Conservation (phyloP, 1,140 invertebrate species). For the Frieseomelitta varia region DNA sequence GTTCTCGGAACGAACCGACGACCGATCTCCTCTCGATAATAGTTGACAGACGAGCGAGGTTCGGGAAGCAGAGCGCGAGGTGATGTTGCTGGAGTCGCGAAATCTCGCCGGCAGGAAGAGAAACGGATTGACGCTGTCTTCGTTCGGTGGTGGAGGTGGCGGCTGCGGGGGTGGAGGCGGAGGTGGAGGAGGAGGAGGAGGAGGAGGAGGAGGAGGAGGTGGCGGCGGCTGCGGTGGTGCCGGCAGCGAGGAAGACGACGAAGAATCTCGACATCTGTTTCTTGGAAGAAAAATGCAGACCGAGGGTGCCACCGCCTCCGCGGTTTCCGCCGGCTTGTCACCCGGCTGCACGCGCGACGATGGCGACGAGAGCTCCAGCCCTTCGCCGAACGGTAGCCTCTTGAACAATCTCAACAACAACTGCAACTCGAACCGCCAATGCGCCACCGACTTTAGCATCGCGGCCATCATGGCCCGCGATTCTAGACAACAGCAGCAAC, state of each 20-base stretch:
- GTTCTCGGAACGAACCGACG: neutral
- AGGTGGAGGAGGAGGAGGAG: conserved; percentile 74
- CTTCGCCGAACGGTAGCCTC: conserved; percentile 77
- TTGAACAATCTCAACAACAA: conserved; percentile 79
- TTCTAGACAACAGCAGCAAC: conserved; percentile 82
- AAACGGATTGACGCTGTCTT: conserved; percentile 82
- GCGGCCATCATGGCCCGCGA: conserved; percentile 90
- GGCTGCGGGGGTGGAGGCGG: conserved; percentile 71
- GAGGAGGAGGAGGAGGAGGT: conserved; percentile 14
- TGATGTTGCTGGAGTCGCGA: conserved; percentile 83
- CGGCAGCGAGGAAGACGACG: conserved; percentile 81
- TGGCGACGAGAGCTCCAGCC: conserved; percentile 77
- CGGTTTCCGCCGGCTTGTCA: conserved; percentile 65
- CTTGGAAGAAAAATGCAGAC: conserved; percentile 82
- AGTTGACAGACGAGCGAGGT: conserved; percentile 35
- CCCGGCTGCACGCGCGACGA: conserved; percentile 73
- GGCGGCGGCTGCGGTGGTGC: conserved; percentile 68
- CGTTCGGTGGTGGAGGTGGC: conserved; percentile 77
- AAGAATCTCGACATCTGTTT: conserved; percentile 81
- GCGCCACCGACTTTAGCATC: conserved; percentile 90
- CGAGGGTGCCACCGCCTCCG: conserved; percentile 78
- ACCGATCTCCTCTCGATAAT: conserved; percentile 4
- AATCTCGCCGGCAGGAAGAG: conserved; percentile 81
- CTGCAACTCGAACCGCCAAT: conserved; percentile 82
- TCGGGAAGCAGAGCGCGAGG: conserved; percentile 68